Evolutionary conservation across 1,140 invertebrate species (phyloP), one percentile per base, ranked within the genome.

Genomic region (Cydia fagiglandana): DNA sequence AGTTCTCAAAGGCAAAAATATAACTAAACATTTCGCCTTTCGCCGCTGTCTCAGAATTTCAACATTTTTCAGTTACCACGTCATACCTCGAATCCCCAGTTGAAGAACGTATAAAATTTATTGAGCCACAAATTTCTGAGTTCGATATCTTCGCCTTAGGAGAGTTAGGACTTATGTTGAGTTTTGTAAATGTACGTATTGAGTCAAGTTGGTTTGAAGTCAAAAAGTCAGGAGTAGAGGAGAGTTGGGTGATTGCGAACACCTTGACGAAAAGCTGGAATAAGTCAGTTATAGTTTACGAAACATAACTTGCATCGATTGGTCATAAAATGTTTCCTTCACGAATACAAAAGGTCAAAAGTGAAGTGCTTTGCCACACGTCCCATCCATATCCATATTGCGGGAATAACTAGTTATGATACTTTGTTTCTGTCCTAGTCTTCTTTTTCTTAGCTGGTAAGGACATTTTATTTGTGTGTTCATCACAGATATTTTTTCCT

Each of bases 31-130:
- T 34, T 34, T 15, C 41, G 41, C 41, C 41, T 45, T 34, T 30
- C 28, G 3, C 28, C 10, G 64, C 28, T 34, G 64, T 68, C 28
- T 30, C 64, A 38, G 64, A 68, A 70, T 70, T 45, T 41, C 34
- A 70, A 70, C 20, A 24, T 70, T 70, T 24, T 70, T 70, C 34
- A 41, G 13, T 70, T 45, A 70, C 17, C 66, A 20, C 66, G 66
- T 41, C 34, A 70, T 70, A 17, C 66, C 30, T n/a, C 34, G 66
- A 70, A 45, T 70, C 34, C 66, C 34, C 30, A 38, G 64, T n/a
- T 66, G 34, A 70, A 17, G 38, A 20, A 38, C 66, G 66, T 41
- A 70, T 70, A 70, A 70, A 70, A 70, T 70, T 70, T 70, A 70
- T 70, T 45, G 66, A 12, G 30, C 66, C 24, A 70, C 66, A 70